Base-by-base conservation (phyloP, 2,888 invertebrate genomes). In the Fragum fragum region DNA sequence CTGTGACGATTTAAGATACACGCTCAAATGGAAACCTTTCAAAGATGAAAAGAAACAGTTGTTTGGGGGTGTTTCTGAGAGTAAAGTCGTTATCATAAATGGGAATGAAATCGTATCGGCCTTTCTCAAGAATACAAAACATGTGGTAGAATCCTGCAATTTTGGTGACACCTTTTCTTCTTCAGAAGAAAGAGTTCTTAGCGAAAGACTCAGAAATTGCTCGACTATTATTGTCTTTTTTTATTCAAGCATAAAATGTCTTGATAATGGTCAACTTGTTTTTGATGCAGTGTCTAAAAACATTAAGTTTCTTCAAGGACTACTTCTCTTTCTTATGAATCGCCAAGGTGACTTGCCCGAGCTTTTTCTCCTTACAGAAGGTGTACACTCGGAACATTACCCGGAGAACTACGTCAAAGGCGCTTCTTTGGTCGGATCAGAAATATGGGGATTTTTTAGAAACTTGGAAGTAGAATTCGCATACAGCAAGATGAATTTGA, bases 361-460 rank as follows among this genome's bases (percentile, higher is more conserved):
- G 14, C 9, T 32, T 63, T 39, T 18, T 18, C 21, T 32, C 32
- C 6, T 36, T 16, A 36, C 63, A 28, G 18, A 16, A 28, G 32
- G 63, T 14, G 36, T 36, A 11, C 21, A 63, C 14, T 11, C 29
- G 9, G 32, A 63, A 32, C 21, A 63, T 32, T n/a, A 63, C n/a
- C 23, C 36, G 1, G 63, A 36, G 7, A 39, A 63, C 9, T n/a
- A 39, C 32, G 69, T 66, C 32, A 59, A 63, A 6, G 53, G 29
- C 0, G 26, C 73, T 3, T 74, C 79, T 53, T 36, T 85, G 0
- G 29, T 77, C 36, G 87, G 85, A 23, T 73, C 82, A 23, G 83
- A 87, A 59, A 26, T 87, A 3, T 87, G 87, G 87, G 87, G 87
- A n/a, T 69, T 82, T 63, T 47, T 76, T 0, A 63, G 87, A 21